Evolutionary conservation across 2,113 vertebrate species (phyloP), one percentile per base, ranked within the genome.

Genomic region (Toxotes jaculatrix): DNA sequence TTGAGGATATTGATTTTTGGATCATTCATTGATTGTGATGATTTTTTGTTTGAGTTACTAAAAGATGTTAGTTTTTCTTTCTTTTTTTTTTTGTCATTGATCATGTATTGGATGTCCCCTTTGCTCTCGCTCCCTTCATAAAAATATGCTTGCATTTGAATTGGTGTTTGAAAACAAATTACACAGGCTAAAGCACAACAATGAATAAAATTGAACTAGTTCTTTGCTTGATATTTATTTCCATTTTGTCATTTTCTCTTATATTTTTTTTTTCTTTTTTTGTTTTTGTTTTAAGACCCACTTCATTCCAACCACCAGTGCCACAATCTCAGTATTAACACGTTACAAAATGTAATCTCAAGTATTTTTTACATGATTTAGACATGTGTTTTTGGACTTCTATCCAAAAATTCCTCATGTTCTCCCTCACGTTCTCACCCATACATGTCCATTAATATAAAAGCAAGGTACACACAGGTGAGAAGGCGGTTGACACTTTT

Each of bases 121-220:
- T 79, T 87, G 78, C 69, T 89, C 84, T 80, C 38, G 76, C 79
- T 87, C 83, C 84, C 51, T 80, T 83, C 77, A 64, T 82, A 82
- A 85, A 81, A 87, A 80, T 65, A 62, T 83, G 88, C 91, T 93
- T 91, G 80, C 90, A 88, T 91, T 92, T 91, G 80, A 94, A 92
- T 94, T 94, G 84, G 89, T 88, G 83, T 91, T 91, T 89, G 79
- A 82, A 87, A 87, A 86, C 40, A 90, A 93, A 88, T 90, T 86
- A 91, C 89, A 91, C 82, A 79, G 77, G 91, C 87, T 94, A 91
- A 95, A 95, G 92, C 94, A 95, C 93, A 95, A 94, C 80, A 70
- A 86, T 90, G n/a, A 96, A 94, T 95, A 94, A 95, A 95, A 93
- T 84, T 87, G n/a, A 92, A 87, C 72, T 92, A 89, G 93, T 94